Evolutionary conservation across 2,797 vertebrate genomes (phyloP).

Genomic region (Erethizon dorsatum): DNA sequence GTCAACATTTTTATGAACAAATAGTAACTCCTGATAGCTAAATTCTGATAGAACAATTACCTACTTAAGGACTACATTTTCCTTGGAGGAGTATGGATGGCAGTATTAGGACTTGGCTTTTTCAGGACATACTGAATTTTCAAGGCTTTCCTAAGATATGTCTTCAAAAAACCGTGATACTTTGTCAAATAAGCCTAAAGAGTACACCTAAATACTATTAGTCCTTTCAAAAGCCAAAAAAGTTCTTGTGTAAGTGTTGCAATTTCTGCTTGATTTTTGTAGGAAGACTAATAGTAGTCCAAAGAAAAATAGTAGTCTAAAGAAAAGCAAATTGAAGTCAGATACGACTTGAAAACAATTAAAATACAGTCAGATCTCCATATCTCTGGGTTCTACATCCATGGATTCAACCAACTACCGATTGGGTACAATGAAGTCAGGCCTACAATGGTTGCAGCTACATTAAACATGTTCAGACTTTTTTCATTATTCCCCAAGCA

Average conservation of each 20-base stretch:
- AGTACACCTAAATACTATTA: neutral
- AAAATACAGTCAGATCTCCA: neutral
- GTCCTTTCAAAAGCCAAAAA: constrained; percentile 7
- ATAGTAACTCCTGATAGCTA: no score
- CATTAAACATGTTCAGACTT: no score
- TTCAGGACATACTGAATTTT: neutral
- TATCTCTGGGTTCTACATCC: neutral
- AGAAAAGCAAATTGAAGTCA: neutral
- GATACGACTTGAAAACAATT: neutral
- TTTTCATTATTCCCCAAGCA: no score
- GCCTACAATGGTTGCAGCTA: neutral
- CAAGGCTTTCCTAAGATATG: neutral
- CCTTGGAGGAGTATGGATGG: neutral
- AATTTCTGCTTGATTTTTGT: neutral
- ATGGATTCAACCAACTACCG: neutral
- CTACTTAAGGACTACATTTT: neutral
- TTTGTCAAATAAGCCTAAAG: neutral
- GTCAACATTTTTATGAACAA: no score
- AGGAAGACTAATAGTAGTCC: neutral
- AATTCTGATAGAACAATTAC: neutral
- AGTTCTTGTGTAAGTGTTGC: neutral
- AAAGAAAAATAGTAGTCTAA: neutral
- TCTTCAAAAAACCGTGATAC: neutral
- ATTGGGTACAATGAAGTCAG: neutral
- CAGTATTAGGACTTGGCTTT: neutral